Evolutionary conservation across 2,888 invertebrate species (phyloP), one percentile per base, ranked within the genome.

Genomic region (Pachymerium ferrugineum): DNA sequence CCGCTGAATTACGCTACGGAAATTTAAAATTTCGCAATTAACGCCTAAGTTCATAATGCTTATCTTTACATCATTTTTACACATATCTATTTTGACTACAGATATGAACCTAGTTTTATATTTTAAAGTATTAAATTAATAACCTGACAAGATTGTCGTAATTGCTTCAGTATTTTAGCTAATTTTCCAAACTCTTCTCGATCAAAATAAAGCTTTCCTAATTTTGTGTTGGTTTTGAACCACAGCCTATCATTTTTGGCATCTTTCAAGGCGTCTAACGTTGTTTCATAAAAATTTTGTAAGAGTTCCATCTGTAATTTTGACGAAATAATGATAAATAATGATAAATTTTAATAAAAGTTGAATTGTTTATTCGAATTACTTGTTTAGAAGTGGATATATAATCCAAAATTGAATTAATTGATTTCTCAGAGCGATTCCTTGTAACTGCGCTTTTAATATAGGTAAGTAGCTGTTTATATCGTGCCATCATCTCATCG

Each of bases 161-260:
- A 85, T 83, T 99, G 97, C 83, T 97, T 97, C 76, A 99, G 85
- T 80, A 99, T 98, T 85, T 94, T 94, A 72, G 97, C 93, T 80
- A 99, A 84, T 85, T 96, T 95, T 77, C 89, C 90, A 82, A 93
- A 98, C 82, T 98, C 97, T 75, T 82, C 83, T 75, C 97, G 87
- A 84, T 99, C 99, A 80, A 96, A 98, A 83, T 99, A 99, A 28
- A 99, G 85, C 84, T 99, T 99, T 70, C 98, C 99, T 78, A 99
- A 85, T 85, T 99, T 99, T 0, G 97, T 98, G 82, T 99, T 99
- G 0, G 99, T 99, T 85, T 99, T 99, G 83, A 99, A 99, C 99
- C 99, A 99, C 74, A 99, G 85, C 76, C 99, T 87, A 84, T 99
- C 99, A 83, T 99, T 99, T 83, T 98, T 98, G 0, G 98, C 97